A percentile compares a stretch with the other conserved stretches of the same genome.
These are phyloP conservation scores for Parapristionchus giblindavisi DNA, from an alignment of 2,888 invertebrate genomes.

Conservation along the genomic window DNA sequence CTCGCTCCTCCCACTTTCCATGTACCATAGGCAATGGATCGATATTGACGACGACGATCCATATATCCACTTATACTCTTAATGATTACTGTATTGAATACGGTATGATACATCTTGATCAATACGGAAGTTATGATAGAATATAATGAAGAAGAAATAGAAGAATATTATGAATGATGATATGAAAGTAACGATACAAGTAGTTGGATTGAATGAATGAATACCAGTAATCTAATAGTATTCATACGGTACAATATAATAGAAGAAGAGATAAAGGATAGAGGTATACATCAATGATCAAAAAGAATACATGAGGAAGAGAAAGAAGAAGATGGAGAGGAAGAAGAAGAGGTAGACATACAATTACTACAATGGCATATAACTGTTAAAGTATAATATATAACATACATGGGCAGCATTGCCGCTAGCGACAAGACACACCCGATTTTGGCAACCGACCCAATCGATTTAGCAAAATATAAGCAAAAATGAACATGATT, in stretches of 20 bases:
- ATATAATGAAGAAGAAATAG: neutral
- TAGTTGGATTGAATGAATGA: too few species aligned
- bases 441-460: too few species aligned
- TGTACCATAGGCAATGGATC: conserved; percentile 35
- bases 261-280: too few species aligned
- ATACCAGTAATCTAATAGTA: too few species aligned
- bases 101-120: neutral
- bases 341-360: neutral
- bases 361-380: neutral
- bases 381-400: too few species aligned
- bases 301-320: neutral
- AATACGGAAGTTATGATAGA: neutral
- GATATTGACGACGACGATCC: conserved; percentile 33
- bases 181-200: too few species aligned
- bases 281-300: too few species aligned
- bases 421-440: too few species aligned
- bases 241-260: too few species aligned
- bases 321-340: neutral
- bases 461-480: too few species aligned
- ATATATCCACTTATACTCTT: neutral
- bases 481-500: too few species aligned
- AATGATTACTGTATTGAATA: neutral
- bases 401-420: too few species aligned
- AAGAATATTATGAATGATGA: neutral
- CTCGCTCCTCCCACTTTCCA: conserved; percentile 37